Evolutionary conservation across 92 coral and sea anemone species (phyloP), one percentile per base, ranked within the genome.

Genomic region (Paramuricea clavata): DNA sequence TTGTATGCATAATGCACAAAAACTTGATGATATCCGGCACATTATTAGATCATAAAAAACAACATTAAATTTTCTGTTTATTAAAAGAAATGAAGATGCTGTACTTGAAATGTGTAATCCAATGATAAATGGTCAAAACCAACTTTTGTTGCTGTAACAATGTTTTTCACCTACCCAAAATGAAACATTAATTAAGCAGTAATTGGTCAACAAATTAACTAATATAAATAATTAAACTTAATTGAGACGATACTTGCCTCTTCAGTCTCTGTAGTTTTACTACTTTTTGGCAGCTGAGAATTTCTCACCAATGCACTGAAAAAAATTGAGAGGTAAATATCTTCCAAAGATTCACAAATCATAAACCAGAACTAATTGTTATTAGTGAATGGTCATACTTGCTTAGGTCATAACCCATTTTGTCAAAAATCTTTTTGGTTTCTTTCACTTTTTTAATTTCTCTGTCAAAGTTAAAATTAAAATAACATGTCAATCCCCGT

Each of bases 31-130:
- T n/a, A n/a, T n/a, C n/a, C n/a, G n/a, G n/a, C n/a, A n/a, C n/a
- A n/a, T n/a, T n/a, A n/a, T n/a, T n/a, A n/a, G n/a, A n/a, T n/a
- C n/a, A n/a, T n/a, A n/a, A n/a, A n/a, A n/a, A n/a, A n/a, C n/a
- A n/a, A 27, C 36, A 15, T 79, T 60, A 59, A 22, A 21, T 52
- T n/a, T 16, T 5, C 21, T 49, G 50, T 6, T 57, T n/a, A n/a
- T n/a, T n/a, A n/a, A n/a, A n/a, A n/a, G 9, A 15, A 23, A 71
- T 27, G 7, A 15, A 70, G 0, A 2, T 68, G 44, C 15, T 50
- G 49, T 68, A 96, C 99, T 91, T 94, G 99, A 87, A 96, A 96
- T 26, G 99, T 90, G 91, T 96, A 96, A 78, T 96, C 99, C 91
- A 96, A 69, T 41, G 99, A 92, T n/a, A 93, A 90, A 69, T 96